Base-by-base conservation (phyloP, 2,888 invertebrate genomes). In the Cheilosia scutellata region DNA sequence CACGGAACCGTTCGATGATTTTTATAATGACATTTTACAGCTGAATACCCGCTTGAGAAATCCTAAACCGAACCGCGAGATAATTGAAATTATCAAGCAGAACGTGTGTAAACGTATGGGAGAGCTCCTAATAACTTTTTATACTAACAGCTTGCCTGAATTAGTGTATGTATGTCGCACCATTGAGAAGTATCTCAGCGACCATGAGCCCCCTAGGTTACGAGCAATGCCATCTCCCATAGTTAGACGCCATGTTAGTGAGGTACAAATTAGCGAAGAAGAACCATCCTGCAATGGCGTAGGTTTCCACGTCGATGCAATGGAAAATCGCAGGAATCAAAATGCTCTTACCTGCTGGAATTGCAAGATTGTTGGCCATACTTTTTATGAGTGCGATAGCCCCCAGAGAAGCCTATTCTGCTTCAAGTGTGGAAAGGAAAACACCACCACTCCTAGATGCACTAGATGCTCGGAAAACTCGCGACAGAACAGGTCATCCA, bases 141-240 rank as follows among this genome's bases (percentile, higher is more conserved):
- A 42, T 11, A 37, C 33, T 1, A 1, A 2, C 2, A 37, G 9
- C 33, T 4, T 37, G 9, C 33, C 33, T 9, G 33, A 33, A 0
- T 6, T 33, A 1, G 33, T 33, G 1, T 33, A 33, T 9, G 33
- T 37, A 0, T 37, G 33, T 37, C 33, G 33, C 33, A 37, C 33
- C 9, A 37, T 37, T 7, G 33, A 37, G 3, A 37, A 37, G 13
- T 42, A 42, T 1, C n/a, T 42, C n/a, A n/a, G 42, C 42, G 42
- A 42, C n/a, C 42, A n/a, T 42, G 13, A 5, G 13, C 2, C 42
- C 2, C 42, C 13, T 0, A 4, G 1, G 42, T 0, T 2, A 2
- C n/a, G n/a, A 5, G 2, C 0, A 0, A 5, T n/a, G 1, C 5
- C 42, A 1, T 5, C n/a, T 7, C 4, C 7, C 0, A 13, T 0